Base-by-base conservation (phyloP, 2,888 invertebrate genomes). In the Mythimna vitellina region DNA sequence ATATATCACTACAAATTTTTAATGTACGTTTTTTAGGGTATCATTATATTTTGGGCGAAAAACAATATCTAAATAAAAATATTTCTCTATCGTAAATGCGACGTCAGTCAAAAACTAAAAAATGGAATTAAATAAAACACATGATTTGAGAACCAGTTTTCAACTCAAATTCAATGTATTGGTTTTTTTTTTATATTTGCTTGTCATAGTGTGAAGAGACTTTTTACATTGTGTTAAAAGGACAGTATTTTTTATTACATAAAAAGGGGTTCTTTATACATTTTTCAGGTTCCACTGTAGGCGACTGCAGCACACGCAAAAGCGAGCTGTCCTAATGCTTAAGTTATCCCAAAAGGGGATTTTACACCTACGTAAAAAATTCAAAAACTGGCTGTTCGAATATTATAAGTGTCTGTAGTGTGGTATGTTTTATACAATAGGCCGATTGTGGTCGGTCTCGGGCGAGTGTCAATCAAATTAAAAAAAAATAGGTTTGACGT, bases 1-100 rank as follows among this genome's bases (percentile, higher is more conserved):
- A 90, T 80, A 93, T 93, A 95, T 94, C 93, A 94, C 94, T 94
- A 94, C 91, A 46, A 79, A 65, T 74, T 75, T 80, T 84, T 81
- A 81, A 75, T 86, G 82, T 84, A 86, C 79, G 83, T 58, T 79
- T 78, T 73, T 70, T 54, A 57, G 73, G 71, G 38, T 74, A 65
- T 60, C 51, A 58, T 66, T 49, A 38, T 22, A 60, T 35, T 65
- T 83, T 74, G 61, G 75, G 73, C 63, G 53, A 73, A 78, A 68
- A 69, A 29, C 35, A 65, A 73, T 73, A 68, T 32, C 62, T 57
- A 83, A 78, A 70, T 61, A 76, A 76, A 75, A 74, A 80, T 82
- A 80, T 62, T 73, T 76, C 32, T 69, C 60, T 76, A 72, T 71
- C n/a, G 49, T 89, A 91, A 91, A 92, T 91, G 91, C 91, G 84